phyloP scores from a whole-genome alignment of 2,888 invertebrate genomes.

The Drosophila austrosaltans region DNA sequence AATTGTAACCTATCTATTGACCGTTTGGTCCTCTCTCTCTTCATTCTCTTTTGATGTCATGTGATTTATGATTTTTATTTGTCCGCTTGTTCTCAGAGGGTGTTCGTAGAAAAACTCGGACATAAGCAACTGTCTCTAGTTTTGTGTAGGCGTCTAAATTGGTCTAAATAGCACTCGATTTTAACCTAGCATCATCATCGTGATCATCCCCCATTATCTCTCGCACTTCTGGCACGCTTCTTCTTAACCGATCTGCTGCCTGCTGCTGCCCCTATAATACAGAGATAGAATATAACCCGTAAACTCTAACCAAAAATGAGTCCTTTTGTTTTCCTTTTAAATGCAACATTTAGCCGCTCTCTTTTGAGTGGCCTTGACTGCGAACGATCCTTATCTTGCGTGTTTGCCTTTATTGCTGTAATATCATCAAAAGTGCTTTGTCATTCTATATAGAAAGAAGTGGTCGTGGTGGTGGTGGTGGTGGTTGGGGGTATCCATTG shows the following conservation, averaged over 20 bases:
- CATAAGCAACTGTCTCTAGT: constrained; percentile 54
- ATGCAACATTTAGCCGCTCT: constrained; percentile 67
- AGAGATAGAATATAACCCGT: constrained; percentile 40
- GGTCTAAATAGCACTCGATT: constrained; percentile 60
- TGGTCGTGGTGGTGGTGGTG: constrained; percentile 2
- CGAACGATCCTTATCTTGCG: constrained; percentile 76
- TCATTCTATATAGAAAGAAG: constrained; percentile 49
- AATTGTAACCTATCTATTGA: not conserved
- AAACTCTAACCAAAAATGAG: constrained; percentile 24
- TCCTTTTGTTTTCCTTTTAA: constrained; percentile 40
- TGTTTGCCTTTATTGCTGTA: constrained; percentile 65
- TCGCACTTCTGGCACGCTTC: constrained; percentile 74
- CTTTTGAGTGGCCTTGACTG: constrained; percentile 57
- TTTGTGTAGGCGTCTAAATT: constrained; percentile 72
- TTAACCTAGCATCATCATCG: constrained; percentile 33
- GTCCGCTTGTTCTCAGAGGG: constrained; percentile 32
- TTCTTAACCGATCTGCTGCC: constrained; percentile 20
- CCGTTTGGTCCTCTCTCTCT: constrained; percentile 9
- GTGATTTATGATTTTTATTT: constrained; percentile 68
- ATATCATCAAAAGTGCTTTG: constrained; percentile 68
- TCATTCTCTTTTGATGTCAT: constrained; percentile 24
- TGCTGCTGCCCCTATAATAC: constrained; percentile 33
- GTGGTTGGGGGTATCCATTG: constrained; percentile 30
- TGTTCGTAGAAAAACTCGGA: constrained; percentile 51
- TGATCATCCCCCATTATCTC: constrained; percentile 56